phyloP scores from a whole-genome alignment of 2,888 invertebrate species.

The Ornithoptera priamus region DNA sequence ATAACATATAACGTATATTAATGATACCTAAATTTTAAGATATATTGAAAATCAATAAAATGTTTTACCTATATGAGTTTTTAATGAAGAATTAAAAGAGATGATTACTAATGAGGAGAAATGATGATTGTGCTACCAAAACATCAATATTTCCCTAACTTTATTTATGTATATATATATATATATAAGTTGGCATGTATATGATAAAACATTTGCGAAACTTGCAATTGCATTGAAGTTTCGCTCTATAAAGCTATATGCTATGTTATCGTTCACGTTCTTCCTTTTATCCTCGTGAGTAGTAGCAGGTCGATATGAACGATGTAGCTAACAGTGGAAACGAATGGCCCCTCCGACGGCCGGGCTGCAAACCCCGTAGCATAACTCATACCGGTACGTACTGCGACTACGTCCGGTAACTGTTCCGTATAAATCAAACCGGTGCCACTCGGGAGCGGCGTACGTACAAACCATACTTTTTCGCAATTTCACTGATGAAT shows the following conservation, averaged over 20 bases:
- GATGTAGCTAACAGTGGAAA: background rate
- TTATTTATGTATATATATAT: no score
- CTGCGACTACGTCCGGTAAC: slow-evolving; percentile 2
- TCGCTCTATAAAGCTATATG: background rate
- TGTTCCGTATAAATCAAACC: slow-evolving; percentile 5
- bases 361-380: background rate
- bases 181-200: no score
- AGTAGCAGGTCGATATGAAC: background rate
- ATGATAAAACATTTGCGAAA: no score
- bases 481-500: background rate
- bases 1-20: no score
- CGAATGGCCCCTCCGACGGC: background rate
- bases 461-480: background rate
- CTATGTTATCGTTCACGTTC: background rate
- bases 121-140: no score
- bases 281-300: background rate
- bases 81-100: no score
- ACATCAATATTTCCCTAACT: background rate
- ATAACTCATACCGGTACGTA: slow-evolving; percentile 7
- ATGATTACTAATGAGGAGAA: no score
- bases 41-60: no score
- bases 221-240: no score
- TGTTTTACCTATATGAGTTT: no score
- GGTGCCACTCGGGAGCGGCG: background rate
- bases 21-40: no score